Percentiles rank a stretch among this genome's conserved stretches.
phyloP scores from a whole-genome alignment of 2,888 invertebrate species.

The Pseudolycoriella hygida region DNA sequence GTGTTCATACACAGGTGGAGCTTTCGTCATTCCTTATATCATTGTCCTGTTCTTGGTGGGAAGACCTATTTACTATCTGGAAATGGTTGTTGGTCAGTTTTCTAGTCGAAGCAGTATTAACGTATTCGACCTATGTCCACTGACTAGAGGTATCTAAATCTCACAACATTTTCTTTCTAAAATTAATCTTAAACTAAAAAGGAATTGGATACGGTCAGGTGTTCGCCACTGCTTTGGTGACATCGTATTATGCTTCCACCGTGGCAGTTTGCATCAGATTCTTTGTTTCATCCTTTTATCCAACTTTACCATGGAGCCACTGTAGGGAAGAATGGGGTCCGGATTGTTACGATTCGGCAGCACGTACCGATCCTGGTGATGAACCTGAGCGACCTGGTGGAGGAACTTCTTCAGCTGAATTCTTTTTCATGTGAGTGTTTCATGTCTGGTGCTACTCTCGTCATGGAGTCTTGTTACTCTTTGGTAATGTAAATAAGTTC shows the following conservation, averaged over 20 bases:
- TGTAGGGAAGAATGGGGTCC: constrained; percentile 35
- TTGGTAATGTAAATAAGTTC: too few species aligned
- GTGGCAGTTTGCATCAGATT: constrained; percentile 48
- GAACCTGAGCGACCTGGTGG: neutral
- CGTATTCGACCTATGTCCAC: constrained; percentile 45
- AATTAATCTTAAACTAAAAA: too few species aligned
- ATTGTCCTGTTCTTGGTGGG: constrained; percentile 44
- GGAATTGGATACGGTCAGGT: constrained; percentile 40
- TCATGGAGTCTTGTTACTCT: too few species aligned
- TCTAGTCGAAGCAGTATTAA: constrained; percentile 50
- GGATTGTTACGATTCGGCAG: constrained; percentile 27
- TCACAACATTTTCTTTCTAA: too few species aligned
- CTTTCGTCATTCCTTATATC: constrained; percentile 47
- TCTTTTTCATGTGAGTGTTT: constrained; percentile 6
- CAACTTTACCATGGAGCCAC: constrained; percentile 41
- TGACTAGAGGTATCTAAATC: constrained; percentile 50
- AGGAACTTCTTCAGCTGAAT: constrained; percentile 7
- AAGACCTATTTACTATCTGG: constrained; percentile 53
- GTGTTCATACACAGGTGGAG: constrained; percentile 29
- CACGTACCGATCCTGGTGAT: too few species aligned
- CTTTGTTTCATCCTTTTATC: constrained; percentile 39
- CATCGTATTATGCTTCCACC: constrained; percentile 46
- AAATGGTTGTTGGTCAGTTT: constrained; percentile 57
- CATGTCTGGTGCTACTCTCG: too few species aligned
- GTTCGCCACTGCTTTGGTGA: constrained; percentile 35